A percentile compares a stretch with the other conserved stretches of the same genome.
Evolutionary conservation across 2,888 invertebrate species (phyloP).

Genomic region (Dynastes hyllus): DNA sequence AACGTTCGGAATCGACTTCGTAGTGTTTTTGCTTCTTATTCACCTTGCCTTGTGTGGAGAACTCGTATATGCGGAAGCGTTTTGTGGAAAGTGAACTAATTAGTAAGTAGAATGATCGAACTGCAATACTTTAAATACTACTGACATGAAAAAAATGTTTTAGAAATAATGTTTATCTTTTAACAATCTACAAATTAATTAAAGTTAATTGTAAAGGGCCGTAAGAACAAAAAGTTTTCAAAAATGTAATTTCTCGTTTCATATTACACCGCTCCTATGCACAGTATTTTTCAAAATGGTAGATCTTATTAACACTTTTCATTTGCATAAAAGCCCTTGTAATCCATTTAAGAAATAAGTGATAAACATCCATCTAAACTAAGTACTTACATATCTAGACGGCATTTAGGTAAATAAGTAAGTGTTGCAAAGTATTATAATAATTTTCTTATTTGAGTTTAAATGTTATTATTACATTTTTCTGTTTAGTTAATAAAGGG

Average conservation of each 20-base stretch:
- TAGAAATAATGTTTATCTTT: background rate
- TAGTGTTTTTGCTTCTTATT: too few relatives aligned
- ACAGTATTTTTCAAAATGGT: too few relatives aligned
- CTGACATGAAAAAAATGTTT: background rate
- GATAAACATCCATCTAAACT: too few relatives aligned
- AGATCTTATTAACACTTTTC: too few relatives aligned
- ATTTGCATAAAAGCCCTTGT: too few relatives aligned
- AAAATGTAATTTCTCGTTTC: background rate
- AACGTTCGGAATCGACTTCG: too few relatives aligned
- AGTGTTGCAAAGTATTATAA: too few relatives aligned
- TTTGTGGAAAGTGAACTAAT: conserved; percentile 46
- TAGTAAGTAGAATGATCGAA: conserved; percentile 33
- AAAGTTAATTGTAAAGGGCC: background rate
- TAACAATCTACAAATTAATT: background rate
- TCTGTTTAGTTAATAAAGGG: background rate
- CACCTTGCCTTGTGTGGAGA: conserved; percentile 2
- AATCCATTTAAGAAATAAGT: too few relatives aligned
- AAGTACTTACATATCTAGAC: too few relatives aligned
- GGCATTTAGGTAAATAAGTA: too few relatives aligned
- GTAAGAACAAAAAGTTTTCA: background rate
- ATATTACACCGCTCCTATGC: background rate
- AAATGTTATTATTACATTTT: background rate
- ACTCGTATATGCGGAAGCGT: conserved; percentile 35
- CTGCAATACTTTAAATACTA: background rate
- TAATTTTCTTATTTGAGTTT: too few relatives aligned